phyloP scores from a whole-genome alignment of 53 echinoderm and acorn worm species.

The Arbacia lixula region DNA sequence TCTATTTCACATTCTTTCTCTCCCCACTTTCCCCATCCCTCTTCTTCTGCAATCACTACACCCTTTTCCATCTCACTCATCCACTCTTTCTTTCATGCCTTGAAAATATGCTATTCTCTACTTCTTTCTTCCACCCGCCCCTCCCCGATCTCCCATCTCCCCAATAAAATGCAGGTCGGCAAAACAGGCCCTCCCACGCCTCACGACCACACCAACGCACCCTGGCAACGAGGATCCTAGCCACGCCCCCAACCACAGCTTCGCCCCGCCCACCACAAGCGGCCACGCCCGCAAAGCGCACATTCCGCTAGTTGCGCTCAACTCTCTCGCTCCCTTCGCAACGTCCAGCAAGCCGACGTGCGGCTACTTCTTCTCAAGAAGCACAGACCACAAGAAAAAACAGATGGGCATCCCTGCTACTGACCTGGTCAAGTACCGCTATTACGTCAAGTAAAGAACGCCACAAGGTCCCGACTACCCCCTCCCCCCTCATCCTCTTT shows the following conservation, averaged over 20 bases:
- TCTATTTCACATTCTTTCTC: no score
- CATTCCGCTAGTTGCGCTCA: constrained; percentile 43
- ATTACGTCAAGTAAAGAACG: constrained; percentile 85
- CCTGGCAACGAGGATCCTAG: background rate
- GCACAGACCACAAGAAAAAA: constrained; percentile 91
- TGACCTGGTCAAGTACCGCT: constrained; percentile 92
- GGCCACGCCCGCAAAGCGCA: background rate
- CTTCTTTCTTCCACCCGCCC: background rate
- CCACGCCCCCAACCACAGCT: constrained; percentile 15
- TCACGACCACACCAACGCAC: background rate
- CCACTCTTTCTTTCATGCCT: background rate
- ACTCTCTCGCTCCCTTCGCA: constrained; percentile 95
- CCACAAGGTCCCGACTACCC: no score
- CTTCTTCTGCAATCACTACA: no score
- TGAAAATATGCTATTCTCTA: no score
- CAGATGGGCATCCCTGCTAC: constrained; percentile 83
- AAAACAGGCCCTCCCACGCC: background rate
- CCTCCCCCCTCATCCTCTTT: no score
- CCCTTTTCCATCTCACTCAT: background rate
- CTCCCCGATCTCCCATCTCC: background rate
- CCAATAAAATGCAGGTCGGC: background rate
- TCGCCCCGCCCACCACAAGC: constrained; percentile 29
- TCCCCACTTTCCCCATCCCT: no score
- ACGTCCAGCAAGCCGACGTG: constrained; percentile 92
- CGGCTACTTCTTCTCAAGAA: constrained; percentile 88